Percentiles rank a stretch among this genome's conserved stretches.
These are phyloP conservation scores for Pycnonotus jocosus DNA, from an alignment of 2,113 vertebrate species.

Conservation along the genomic window DNA sequence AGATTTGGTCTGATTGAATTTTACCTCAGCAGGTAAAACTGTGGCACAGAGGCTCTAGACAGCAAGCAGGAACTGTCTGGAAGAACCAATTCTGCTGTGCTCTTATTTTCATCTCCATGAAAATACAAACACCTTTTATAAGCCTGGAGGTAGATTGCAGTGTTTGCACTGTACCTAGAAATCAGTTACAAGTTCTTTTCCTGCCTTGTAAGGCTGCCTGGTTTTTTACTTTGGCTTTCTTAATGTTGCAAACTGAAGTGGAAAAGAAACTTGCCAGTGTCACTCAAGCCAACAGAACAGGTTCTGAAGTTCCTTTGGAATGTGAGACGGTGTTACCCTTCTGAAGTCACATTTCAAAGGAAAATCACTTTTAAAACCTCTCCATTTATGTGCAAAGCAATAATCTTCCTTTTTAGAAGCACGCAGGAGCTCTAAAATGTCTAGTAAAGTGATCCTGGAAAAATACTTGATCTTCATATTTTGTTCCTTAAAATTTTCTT, in stretches of 20 bases:
- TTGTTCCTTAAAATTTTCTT: not conserved
- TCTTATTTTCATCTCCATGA: not conserved
- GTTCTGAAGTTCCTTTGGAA: not conserved
- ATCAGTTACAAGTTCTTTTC: not conserved
- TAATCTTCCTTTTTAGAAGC: not conserved
- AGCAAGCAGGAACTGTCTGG: not conserved
- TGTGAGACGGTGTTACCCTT: not conserved
- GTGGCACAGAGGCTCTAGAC: not conserved
- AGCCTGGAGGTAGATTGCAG: not conserved
- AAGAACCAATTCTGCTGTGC: not conserved
- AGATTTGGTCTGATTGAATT: not conserved
- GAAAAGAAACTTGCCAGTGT: not conserved
- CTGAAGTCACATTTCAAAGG: constrained; percentile 19
- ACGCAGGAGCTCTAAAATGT: constrained; percentile 5
- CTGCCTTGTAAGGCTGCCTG: not conserved
- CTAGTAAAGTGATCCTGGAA: constrained; percentile 25
- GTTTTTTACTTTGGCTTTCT: not conserved
- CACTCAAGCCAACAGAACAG: not conserved
- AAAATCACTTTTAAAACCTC: not conserved
- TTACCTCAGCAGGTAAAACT: accelerated
- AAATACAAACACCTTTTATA: not conserved
- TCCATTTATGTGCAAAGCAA: not conserved
- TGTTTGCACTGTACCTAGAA: not conserved
- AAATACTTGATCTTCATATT: constrained; percentile 1
- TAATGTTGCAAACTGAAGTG: not conserved